These are phyloP conservation scores for Dasysyrphus albostriatus DNA, from an alignment of 2,888 invertebrate species.

Conservation along the genomic window DNA sequence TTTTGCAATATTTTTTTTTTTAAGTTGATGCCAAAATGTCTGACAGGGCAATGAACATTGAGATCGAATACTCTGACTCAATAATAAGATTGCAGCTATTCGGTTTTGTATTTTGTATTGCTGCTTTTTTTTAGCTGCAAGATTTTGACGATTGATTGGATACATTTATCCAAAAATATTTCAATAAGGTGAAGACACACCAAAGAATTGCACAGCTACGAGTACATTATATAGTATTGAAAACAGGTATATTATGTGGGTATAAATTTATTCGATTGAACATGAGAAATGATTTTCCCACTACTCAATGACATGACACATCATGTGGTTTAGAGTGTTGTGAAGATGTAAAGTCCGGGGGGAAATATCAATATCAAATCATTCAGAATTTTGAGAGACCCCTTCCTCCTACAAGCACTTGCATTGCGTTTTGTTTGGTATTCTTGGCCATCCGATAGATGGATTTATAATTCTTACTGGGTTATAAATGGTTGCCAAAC, in stretches of 20 bases:
- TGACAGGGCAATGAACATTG: neutral
- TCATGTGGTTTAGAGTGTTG: constrained; percentile 28
- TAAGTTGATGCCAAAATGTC: constrained; percentile 37
- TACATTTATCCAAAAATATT: constrained; percentile 47
- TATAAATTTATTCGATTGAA: constrained; percentile 80
- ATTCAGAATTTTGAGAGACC: constrained; percentile 59
- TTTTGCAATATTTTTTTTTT: neutral
- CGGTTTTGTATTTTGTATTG: constrained; percentile 55
- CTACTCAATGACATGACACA: constrained; percentile 61
- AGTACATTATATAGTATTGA: neutral
- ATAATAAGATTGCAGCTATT: constrained; percentile 23
- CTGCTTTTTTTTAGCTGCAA: constrained; percentile 4
- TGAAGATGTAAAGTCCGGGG: neutral
- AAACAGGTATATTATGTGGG: constrained; percentile 81
- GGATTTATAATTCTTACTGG: neutral
- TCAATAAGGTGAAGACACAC: constrained; percentile 58
- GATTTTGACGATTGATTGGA: constrained; percentile 49
- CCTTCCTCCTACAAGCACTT: constrained; percentile 61
- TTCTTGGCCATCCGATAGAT: constrained; percentile 30
- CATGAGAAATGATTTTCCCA: constrained; percentile 82
- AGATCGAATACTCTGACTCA: constrained; percentile 15
- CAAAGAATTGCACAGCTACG: constrained; percentile 37
- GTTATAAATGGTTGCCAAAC: neutral
- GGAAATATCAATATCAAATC: constrained; percentile 68
- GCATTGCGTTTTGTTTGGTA: constrained; percentile 61